Evolutionary conservation across 2,888 invertebrate species (phyloP).

Genomic region (Phrixothrix hirtus): DNA sequence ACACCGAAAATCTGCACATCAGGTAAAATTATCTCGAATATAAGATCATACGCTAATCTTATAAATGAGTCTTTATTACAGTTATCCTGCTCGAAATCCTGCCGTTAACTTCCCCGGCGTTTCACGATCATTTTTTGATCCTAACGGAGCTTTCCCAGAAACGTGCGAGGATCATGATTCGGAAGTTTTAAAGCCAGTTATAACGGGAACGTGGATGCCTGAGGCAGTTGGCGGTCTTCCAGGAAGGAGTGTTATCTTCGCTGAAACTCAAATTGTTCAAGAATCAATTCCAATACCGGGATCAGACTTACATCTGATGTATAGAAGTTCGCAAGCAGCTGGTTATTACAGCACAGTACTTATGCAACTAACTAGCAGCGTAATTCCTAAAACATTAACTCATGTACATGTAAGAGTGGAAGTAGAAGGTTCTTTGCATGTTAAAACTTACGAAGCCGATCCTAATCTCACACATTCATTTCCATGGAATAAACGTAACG

Average conservation of each 20-base stretch:
- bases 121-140: slow-evolving; percentile 59
- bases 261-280: slow-evolving; percentile 95
- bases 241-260: slow-evolving; percentile 80
- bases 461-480: slow-evolving; percentile 94
- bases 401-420: slow-evolving; percentile 91
- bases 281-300: slow-evolving; percentile 94
- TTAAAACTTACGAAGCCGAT: slow-evolving; percentile 94
- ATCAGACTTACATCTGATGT: slow-evolving; percentile 89
- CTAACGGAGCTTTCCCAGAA: slow-evolving; percentile 59
- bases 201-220: slow-evolving; percentile 88
- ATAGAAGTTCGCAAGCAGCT: slow-evolving; percentile 92
- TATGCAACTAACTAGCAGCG: slow-evolving; percentile 80
- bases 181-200: slow-evolving; percentile 79
- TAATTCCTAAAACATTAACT: slow-evolving; percentile 78
- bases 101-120: slow-evolving; percentile 62
- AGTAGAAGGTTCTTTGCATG: slow-evolving; percentile 90
- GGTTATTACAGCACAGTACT: slow-evolving; percentile 93
- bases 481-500: slow-evolving; percentile 97
- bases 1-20: slow-evolving; percentile 40
- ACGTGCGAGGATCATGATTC: slow-evolving; percentile 87
- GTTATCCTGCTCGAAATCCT: slow-evolving; percentile 50
- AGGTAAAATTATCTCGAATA: slow-evolving; percentile 41
- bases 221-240: slow-evolving; percentile 86
- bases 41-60: slow-evolving; percentile 2
- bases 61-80: slow-evolving; percentile 32